These are phyloP conservation scores for Dipodomys merriami DNA, from an alignment of 2,113 vertebrate species.

Conservation along the genomic window DNA sequence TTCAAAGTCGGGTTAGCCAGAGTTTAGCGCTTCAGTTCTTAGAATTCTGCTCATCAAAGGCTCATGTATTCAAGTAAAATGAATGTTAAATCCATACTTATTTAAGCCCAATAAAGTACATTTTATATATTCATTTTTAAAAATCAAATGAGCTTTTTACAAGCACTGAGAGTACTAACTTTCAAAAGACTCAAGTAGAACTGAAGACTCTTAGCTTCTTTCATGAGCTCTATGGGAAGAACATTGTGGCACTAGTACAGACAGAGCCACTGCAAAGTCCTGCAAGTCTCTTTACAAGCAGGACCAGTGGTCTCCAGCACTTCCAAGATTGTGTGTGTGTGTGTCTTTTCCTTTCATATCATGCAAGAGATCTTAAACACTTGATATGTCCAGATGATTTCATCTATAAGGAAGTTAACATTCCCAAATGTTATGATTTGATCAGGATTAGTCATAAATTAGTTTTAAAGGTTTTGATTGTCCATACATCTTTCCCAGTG, in stretches of 20 bases:
- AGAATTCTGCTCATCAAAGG: background rate
- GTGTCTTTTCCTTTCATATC: background rate
- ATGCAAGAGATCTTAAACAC: background rate
- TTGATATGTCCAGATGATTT: background rate
- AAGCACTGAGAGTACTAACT: background rate
- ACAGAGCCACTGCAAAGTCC: background rate
- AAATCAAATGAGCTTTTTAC: background rate
- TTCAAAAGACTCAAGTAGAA: background rate
- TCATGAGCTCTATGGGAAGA: background rate
- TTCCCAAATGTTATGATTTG: background rate
- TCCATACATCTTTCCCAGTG: background rate
- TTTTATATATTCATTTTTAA: slow-evolving; percentile 6
- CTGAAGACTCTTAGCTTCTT: background rate
- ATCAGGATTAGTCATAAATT: background rate
- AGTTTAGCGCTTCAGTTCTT: background rate
- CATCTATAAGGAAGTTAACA: background rate
- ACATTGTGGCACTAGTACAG: background rate
- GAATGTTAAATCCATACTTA: background rate
- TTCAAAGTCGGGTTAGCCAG: background rate
- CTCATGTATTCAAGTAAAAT: background rate
- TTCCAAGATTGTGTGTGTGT: background rate
- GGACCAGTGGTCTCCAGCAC: too few relatives aligned
- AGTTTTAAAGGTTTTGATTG: background rate
- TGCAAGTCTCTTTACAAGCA: background rate
- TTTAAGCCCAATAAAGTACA: background rate